phyloP scores from a whole-genome alignment of 2,113 vertebrate species.

The mouse (Mus musculus) region GRCm39 chr1:138421001-138421500 shows the following conservation, averaged over 20 bases:
- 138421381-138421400: not conserved
- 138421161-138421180: not conserved
- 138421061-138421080: slow-evolving; percentile 25
- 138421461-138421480: too few relatives aligned
- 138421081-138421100: not conserved
- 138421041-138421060: not conserved
- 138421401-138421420: not conserved
- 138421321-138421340: not conserved
- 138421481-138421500: too few relatives aligned
- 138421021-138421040: not conserved
- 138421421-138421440: too few relatives aligned
- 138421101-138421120: not conserved
- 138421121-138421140: slow-evolving; percentile 38
- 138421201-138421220: not conserved
- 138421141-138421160: not conserved
- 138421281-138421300: not conserved
- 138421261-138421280: not conserved
- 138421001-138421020: not conserved
- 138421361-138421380: not conserved
- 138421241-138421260: not conserved
- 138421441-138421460: too few relatives aligned
- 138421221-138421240: not conserved
- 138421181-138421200: not conserved
- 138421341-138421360: not conserved
- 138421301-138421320: not conserved